phyloP scores from a whole-genome alignment of 2,797 vertebrate species.

The Galago senegalensis region DNA sequence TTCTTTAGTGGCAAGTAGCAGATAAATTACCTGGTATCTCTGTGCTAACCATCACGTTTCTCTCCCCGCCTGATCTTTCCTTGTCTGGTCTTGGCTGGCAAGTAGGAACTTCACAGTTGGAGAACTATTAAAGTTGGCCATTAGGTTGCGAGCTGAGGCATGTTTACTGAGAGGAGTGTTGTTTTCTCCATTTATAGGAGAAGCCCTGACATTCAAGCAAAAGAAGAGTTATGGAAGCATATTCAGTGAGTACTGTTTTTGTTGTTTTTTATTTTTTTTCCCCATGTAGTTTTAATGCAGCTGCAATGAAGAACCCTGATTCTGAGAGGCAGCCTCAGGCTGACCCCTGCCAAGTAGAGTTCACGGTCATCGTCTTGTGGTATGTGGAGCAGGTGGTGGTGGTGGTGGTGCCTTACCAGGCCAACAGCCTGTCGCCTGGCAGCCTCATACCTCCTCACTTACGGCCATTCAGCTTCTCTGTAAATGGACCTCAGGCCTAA shows the following conservation, averaged over 20 bases:
- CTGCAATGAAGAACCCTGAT: not conserved
- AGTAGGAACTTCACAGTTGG: not conserved
- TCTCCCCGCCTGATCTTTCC: not conserved
- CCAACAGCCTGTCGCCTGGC: not conserved
- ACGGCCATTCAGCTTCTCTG: not conserved
- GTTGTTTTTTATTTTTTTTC: not conserved
- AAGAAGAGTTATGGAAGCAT: slow-evolving; percentile 95
- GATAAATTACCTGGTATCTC: not conserved
- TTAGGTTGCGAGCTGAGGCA: not conserved
- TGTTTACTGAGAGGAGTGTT: slow-evolving; percentile 56
- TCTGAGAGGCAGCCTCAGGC: not conserved
- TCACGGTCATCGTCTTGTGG: rapidly evolving
- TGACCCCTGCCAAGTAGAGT: not conserved
- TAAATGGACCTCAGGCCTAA: not conserved
- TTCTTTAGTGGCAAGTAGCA: not conserved
- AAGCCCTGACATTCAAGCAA: slow-evolving; percentile 94
- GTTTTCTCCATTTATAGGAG: slow-evolving; percentile 88
- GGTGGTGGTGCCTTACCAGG: rapidly evolving
- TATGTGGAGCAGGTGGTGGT: rapidly evolving
- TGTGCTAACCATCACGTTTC: not conserved
- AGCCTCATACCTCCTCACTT: not conserved
- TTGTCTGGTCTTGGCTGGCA: not conserved
- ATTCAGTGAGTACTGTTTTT: slow-evolving; percentile 92
- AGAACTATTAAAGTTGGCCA: not conserved
- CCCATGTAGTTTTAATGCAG: not conserved